Evolutionary conservation across 2,888 invertebrate genomes (phyloP), one percentile per base, ranked within the genome.

Genomic region (Drosophila longiperda): DNA sequence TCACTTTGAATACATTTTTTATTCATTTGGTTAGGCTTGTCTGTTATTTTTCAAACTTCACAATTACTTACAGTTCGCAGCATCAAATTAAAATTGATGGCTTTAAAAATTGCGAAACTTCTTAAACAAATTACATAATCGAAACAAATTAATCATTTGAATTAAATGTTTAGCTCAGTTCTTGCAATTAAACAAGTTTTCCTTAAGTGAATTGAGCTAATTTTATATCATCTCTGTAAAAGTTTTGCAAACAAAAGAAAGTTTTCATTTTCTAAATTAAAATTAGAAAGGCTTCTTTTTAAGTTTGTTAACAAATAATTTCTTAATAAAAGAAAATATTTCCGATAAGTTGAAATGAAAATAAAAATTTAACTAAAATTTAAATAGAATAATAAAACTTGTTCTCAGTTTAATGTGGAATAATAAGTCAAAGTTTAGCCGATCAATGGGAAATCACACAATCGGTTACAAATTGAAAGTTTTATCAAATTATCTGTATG

Each of bases 1-100:
- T 58, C 54, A 71, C 71, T 70, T 57, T 78, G 63, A 11, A 52
- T 23, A 34, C 11, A 40, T 73, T 59, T 67, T 57, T 60, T 48
- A 38, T 40, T 58, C 54, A 71, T 76, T 70, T 57, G 33, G 42
- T 50, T 29, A 26, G 20, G 9, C 29, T 5, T 40, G n/a, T n/a
- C 49, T 29, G 33, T 12, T 12, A 1, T 36, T 20, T 50, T 9
- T 29, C 9, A n/a, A 52, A 52, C 36, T n/a, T 15, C 26, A 48
- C 36, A 33, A 58, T 26, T 66, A 65, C 29, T 20, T 15, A 29
- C 29, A 8, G 26, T 29, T 8, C 29, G 49, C 20, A 8, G 34
- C 20, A 38, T 49, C 26, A 33, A 49, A n/a, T 63, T 20, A 32
- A 38, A 23, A 36, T 32, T 8, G 23, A 38, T 40, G 26, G 26